Evolutionary conservation across 2,888 invertebrate species (phyloP).

Genomic region (Leptarthrus brevirostris): DNA sequence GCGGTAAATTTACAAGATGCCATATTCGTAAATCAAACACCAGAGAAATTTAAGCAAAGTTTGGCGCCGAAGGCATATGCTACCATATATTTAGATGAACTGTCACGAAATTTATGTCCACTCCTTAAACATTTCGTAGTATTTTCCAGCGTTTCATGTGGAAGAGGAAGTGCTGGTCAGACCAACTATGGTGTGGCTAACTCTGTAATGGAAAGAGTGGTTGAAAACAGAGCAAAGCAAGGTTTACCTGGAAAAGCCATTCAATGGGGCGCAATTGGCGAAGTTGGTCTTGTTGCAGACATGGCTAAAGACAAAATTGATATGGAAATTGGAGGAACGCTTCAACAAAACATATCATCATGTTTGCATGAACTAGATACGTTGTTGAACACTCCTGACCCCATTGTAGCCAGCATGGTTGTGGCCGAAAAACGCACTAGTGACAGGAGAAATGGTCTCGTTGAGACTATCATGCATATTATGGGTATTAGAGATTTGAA

Average conservation of each 20-base stretch:
- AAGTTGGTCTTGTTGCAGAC: slow-evolving; percentile 85
- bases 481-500: slow-evolving; percentile 77
- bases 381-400: slow-evolving; percentile 76
- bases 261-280: slow-evolving; percentile 94
- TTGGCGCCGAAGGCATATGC: slow-evolving; percentile 85
- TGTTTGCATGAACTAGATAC: slow-evolving; percentile 80
- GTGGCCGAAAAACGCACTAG: slow-evolving; percentile 83
- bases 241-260: slow-evolving; percentile 85
- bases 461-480: slow-evolving; percentile 79
- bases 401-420: slow-evolving; percentile 85
- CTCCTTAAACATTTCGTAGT: slow-evolving; percentile 81
- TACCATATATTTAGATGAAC: slow-evolving; percentile 79
- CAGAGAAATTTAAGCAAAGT: slow-evolving; percentile 75
- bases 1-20: slow-evolving; percentile 84
- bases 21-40: slow-evolving; percentile 80
- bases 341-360: slow-evolving; percentile 86
- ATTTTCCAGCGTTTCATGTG: slow-evolving; percentile 92
- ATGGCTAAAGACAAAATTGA: slow-evolving; percentile 77
- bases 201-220: slow-evolving; percentile 89
- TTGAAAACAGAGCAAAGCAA: slow-evolving; percentile 76
- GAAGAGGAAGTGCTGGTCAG: slow-evolving; percentile 91
- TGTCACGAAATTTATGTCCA: slow-evolving; percentile 72
- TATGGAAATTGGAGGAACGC: slow-evolving; percentile 80
- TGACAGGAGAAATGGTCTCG: slow-evolving; percentile 73
- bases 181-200: slow-evolving; percentile 92